Conservation (phyloP, 2,888 invertebrate genomes). For the Caenorhabditis sinica region DNA sequence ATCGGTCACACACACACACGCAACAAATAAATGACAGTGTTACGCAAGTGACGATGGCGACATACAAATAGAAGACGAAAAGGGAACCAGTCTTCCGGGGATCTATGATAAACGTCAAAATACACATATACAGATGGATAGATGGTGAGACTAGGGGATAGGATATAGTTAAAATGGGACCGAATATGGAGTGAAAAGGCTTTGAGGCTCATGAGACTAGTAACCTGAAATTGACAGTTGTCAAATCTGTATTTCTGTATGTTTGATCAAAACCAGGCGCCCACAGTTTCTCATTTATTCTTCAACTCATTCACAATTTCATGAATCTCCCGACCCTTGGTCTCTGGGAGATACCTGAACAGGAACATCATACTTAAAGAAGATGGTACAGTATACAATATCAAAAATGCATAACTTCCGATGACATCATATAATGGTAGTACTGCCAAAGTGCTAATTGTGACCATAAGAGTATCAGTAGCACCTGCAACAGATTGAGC, state of each 20-base stretch:
- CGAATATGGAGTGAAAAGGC: too few species aligned
- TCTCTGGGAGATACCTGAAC: constrained; percentile 74
- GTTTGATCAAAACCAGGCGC: too few species aligned
- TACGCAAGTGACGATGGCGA: constrained; percentile 16
- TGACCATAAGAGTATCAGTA: constrained; percentile 75
- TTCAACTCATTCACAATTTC: constrained; percentile 76
- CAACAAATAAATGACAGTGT: constrained; percentile 23
- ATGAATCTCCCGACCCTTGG: constrained; percentile 77
- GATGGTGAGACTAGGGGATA: background rate
- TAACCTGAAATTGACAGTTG: too few species aligned
- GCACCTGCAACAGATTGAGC: constrained; percentile 76
- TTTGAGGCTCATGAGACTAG: too few species aligned
- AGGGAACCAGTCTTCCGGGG: constrained; percentile 5
- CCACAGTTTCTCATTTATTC: constrained; percentile 39
- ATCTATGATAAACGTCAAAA: constrained; percentile 19
- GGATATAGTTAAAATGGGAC: too few species aligned
- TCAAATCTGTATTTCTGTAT: too few species aligned
- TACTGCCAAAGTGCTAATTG: constrained; percentile 74
- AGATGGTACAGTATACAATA: constrained; percentile 75
- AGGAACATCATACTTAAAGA: constrained; percentile 68
- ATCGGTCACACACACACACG: constrained; percentile 10
- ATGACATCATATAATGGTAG: constrained; percentile 72
- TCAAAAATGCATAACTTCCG: constrained; percentile 74
- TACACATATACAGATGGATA: background rate
- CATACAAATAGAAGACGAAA: constrained; percentile 1